Percentiles rank a stretch among this genome's conserved stretches.
These are phyloP conservation scores for Ammodytes marinus DNA, from an alignment of 2,113 vertebrate species.

Conservation along the genomic window DNA sequence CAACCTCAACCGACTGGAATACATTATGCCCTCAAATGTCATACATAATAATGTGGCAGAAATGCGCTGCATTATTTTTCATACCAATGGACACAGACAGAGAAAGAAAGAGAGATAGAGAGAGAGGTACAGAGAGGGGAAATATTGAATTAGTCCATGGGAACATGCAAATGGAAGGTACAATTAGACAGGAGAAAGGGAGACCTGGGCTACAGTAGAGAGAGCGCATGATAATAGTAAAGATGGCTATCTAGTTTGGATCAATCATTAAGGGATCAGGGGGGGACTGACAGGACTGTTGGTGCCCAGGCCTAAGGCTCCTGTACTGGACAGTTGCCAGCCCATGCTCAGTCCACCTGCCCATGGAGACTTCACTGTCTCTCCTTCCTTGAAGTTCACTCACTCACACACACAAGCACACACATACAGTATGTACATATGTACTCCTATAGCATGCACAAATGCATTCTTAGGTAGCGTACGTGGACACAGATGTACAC, in stretches of 20 bases:
- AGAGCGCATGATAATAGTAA: slow-evolving; percentile 67
- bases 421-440: background rate
- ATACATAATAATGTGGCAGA: slow-evolving; percentile 84
- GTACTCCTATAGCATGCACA: slow-evolving; percentile 2
- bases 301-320: slow-evolving; percentile 74
- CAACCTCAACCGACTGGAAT: slow-evolving; percentile 76
- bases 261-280: slow-evolving; percentile 79
- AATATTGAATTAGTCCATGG: slow-evolving; percentile 80
- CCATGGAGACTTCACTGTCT: slow-evolving; percentile 56
- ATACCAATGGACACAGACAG: slow-evolving; percentile 67
- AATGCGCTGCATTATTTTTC: slow-evolving; percentile 81
- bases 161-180: slow-evolving; percentile 80
- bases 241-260: slow-evolving; percentile 80
- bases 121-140: slow-evolving; percentile 26
- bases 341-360: slow-evolving; percentile 58
- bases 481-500: background rate
- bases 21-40: slow-evolving; percentile 78
- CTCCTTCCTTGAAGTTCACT: slow-evolving; percentile 42
- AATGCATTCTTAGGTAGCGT: background rate
- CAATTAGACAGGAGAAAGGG: slow-evolving; percentile 75
- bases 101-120: slow-evolving; percentile 25
- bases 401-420: slow-evolving; percentile 28
- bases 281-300: slow-evolving; percentile 70
- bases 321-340: slow-evolving; percentile 74
- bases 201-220: slow-evolving; percentile 67